Conservation (phyloP, 2,888 invertebrate species). For the Ornithoptera alexandrae region DNA sequence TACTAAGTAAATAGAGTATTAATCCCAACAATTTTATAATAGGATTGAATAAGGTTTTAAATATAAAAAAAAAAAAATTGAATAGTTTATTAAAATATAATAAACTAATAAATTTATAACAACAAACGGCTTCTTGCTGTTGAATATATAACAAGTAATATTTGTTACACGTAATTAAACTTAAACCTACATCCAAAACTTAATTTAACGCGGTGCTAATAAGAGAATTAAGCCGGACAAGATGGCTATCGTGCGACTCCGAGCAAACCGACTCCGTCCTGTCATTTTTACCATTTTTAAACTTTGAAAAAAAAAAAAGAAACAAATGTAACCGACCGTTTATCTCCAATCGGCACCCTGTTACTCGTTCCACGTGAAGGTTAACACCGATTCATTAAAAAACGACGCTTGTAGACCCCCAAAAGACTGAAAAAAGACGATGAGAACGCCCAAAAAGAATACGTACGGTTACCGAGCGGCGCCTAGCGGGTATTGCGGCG, state of each 20-base stretch:
- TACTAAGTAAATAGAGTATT: too few species aligned
- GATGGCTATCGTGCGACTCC: conserved; percentile 60
- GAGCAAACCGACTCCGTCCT: conserved; percentile 55
- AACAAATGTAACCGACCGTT: conserved; percentile 54
- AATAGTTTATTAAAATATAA: too few species aligned
- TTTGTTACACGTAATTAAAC: conserved; percentile 2
- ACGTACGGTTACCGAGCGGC: conserved; percentile 74
- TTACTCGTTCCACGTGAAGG: conserved; percentile 76
- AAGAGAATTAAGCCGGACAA: conserved; percentile 42
- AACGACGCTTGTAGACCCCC: conserved; percentile 73
- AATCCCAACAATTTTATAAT: too few species aligned
- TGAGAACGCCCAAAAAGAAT: conserved; percentile 63
- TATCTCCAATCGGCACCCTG: conserved; percentile 79
- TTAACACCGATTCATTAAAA: conserved; percentile 80
- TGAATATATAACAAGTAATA: background rate
- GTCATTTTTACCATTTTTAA: conserved; percentile 68
- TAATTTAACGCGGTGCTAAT: conserved; percentile 51
- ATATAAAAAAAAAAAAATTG: too few species aligned
- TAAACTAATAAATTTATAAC: too few species aligned
- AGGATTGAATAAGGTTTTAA: too few species aligned
- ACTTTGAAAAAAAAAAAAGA: conserved; percentile 42
- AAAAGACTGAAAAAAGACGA: conserved; percentile 75
- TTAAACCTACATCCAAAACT: conserved; percentile 34
- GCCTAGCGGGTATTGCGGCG: conserved; percentile 74
- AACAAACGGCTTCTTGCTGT: too few species aligned